Evolutionary conservation across 2,797 vertebrate genomes (phyloP).

Genomic region (Valencia hispanica): DNA sequence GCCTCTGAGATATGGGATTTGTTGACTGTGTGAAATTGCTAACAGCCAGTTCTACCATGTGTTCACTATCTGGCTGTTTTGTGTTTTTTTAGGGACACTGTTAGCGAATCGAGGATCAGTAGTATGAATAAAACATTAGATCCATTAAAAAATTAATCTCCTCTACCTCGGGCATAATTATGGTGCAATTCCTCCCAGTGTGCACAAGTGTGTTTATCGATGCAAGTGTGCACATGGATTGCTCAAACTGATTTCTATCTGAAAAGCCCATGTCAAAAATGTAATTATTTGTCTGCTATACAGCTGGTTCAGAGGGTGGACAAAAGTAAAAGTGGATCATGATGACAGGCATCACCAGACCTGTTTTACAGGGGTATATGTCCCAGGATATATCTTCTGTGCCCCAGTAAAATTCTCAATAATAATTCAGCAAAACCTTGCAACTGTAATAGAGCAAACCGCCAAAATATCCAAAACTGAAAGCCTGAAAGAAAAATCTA

Average conservation of each 20-base stretch:
- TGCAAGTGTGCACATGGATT: slow-evolving; percentile 18
- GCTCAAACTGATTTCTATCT: slow-evolving; percentile 25
- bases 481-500: not conserved
- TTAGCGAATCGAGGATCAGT: slow-evolving; percentile 69
- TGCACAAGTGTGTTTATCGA: slow-evolving; percentile 33
- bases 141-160: slow-evolving; percentile 83
- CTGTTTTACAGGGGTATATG: not conserved
- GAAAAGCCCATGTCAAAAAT: slow-evolving; percentile 14
- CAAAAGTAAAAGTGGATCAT: not conserved
- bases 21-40: slow-evolving; percentile 35
- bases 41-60: slow-evolving; percentile 50
- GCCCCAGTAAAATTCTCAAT: not conserved
- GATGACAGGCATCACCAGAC: not conserved
- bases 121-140: slow-evolving; percentile 84
- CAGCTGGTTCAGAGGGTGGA: not conserved
- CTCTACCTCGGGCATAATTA: slow-evolving; percentile 81
- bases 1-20: slow-evolving; percentile 26
- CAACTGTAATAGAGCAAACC: not conserved
- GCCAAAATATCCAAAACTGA: too few relatives aligned
- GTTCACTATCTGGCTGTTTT: slow-evolving; percentile 47
- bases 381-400: not conserved
- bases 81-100: slow-evolving; percentile 40
- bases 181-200: slow-evolving; percentile 67
- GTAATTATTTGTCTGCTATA: not conserved
- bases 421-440: not conserved